Percentiles rank a stretch among this genome's conserved stretches.
Evolutionary conservation across 2,797 vertebrate species (phyloP).

Genomic region (Danio aesculapii): DNA sequence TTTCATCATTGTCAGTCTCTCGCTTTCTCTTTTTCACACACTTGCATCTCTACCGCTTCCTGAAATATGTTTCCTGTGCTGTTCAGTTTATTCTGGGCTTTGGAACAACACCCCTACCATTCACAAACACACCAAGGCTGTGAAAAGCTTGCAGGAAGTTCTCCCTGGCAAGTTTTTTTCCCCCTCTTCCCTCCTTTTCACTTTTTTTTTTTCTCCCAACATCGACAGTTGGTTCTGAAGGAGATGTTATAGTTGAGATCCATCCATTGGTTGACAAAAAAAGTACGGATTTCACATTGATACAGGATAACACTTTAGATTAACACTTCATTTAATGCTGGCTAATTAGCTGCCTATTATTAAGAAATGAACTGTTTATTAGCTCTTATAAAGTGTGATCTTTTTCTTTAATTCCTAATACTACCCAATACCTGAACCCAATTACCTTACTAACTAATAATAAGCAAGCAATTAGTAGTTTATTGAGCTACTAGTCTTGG

Average conservation of each 20-base stretch:
- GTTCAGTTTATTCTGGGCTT: slow-evolving; percentile 8
- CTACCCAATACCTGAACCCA: too few relatives aligned
- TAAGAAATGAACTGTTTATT: too few relatives aligned
- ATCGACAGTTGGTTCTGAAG: slow-evolving; percentile 5
- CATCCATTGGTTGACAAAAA: not conserved
- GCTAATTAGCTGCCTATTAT: too few relatives aligned
- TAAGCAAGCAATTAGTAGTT: too few relatives aligned
- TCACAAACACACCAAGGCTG: slow-evolving; percentile 36
- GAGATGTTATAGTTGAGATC: slow-evolving; percentile 14
- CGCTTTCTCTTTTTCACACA: not conserved
- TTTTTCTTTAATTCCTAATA: too few relatives aligned
- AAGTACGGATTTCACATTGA: too few relatives aligned
- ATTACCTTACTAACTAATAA: too few relatives aligned
- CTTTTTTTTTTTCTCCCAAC: not conserved
- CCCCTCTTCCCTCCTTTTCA: not conserved
- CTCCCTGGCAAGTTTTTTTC: not conserved
- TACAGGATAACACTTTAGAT: too few relatives aligned
- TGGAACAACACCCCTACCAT: slow-evolving; percentile 28
- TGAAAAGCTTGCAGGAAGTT: slow-evolving; percentile 43
- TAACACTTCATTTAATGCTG: too few relatives aligned
- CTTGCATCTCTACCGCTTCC: not conserved
- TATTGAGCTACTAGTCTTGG: too few relatives aligned
- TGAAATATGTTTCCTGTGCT: slow-evolving; percentile 22
- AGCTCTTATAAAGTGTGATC: too few relatives aligned
- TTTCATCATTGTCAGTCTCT: not conserved